Base-by-base conservation (phyloP, 2,797 vertebrate genomes). In the Lagodon rhomboides region DNA sequence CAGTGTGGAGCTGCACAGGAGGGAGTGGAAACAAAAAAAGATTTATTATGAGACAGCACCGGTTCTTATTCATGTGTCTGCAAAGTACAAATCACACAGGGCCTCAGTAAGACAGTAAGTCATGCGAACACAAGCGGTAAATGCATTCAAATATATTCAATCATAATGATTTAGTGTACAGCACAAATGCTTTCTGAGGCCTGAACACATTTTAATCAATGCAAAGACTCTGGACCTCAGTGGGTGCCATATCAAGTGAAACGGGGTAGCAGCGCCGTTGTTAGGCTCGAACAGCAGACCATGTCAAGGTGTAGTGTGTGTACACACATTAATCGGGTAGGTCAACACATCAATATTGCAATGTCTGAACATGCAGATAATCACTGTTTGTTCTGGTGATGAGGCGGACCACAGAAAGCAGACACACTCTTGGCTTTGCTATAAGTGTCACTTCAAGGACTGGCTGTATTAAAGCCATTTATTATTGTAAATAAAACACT, bases 301-400 rank as follows among this genome's bases (percentile, higher is more conserved):
- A 12, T 30, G 38, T 63, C 58, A 62, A 41, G 50, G 27, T 68
- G 71, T 68, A 76, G 38, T 22, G 25, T 43, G 66, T 51, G 71
- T 16, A 51, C 38, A 67, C 54, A 83, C 23, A 50, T 44, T 71
- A 77, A 82, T 82, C 73, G 50, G 47, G 6, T 55, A 49, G 73
- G 75, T 84, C 79, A 81, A 89, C 82, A 74, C 58, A 72, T 82
- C 53, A 58, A 63, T 61, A 82, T 61, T 66, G 23, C 53, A 51
- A 25, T 17, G 25, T 71, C 72, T 75, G 38, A 77, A 74, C 77
- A 77, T 60, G 74, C 53, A n/a, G 64, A 64, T 68, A 62, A 79
- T 46, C 59, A 49, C 51, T 76, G 49, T 84, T 73, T 27, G 55
- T 56, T 68, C 46, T 62, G 75, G 58, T 54, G 77, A 80, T 43